Evolutionary conservation across 1,140 invertebrate genomes (phyloP).

Genomic region (Philopotamus ludificatus): DNA sequence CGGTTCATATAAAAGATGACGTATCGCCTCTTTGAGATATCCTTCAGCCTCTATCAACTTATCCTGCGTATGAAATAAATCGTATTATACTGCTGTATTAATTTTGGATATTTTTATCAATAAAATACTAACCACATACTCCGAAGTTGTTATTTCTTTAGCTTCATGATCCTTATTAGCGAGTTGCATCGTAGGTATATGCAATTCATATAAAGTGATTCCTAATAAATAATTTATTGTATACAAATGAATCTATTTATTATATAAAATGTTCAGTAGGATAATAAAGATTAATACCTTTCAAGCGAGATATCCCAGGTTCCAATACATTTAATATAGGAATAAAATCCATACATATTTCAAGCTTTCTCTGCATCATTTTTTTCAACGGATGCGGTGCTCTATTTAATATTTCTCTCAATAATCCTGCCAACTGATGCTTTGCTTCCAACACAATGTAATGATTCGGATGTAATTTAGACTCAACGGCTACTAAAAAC

Average conservation of each 20-base stretch:
- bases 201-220: constrained; percentile 72
- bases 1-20: constrained; percentile 70
- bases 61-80: constrained; percentile 45
- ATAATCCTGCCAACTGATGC: constrained; percentile 62
- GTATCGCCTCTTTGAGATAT: constrained; percentile 62
- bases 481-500: constrained; percentile 59
- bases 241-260: neutral
- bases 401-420: constrained; percentile 57
- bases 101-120: neutral
- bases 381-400: constrained; percentile 56
- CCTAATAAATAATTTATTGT: constrained; percentile 53
- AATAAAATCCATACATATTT: constrained; percentile 65
- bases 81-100: neutral
- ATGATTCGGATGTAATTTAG: constrained; percentile 64
- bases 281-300: constrained; percentile 54
- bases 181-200: constrained; percentile 64
- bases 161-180: constrained; percentile 61
- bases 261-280: neutral
- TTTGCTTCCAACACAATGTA: constrained; percentile 65
- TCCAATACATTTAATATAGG: constrained; percentile 65
- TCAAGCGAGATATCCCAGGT: constrained; percentile 71
- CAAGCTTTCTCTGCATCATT: constrained; percentile 62
- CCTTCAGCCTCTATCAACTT: constrained; percentile 57
- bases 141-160: constrained; percentile 55
- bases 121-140: too few species aligned